Percentiles rank a stretch among this genome's conserved stretches.
These are phyloP conservation scores for Peucedramus taeniatus DNA, from an alignment of 2,113 vertebrate species.

Conservation along the genomic window DNA sequence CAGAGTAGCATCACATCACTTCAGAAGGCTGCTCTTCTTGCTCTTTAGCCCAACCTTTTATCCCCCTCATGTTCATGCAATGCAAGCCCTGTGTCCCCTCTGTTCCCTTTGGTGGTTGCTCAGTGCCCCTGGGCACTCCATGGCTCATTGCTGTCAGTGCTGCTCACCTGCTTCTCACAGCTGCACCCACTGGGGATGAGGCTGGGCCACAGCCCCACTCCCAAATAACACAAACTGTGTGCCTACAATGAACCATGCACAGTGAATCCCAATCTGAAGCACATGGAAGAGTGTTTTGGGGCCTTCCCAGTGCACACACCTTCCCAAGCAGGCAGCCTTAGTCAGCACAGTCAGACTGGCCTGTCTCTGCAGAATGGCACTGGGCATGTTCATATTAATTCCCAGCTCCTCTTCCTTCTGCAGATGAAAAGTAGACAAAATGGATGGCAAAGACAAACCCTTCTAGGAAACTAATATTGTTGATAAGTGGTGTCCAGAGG, in stretches of 20 bases:
- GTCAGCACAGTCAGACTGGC: neutral
- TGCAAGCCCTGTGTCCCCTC: neutral
- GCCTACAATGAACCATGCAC: neutral
- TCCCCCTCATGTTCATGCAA: neutral
- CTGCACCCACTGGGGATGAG: neutral
- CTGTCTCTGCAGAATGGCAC: neutral
- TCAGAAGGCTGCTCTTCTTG: neutral
- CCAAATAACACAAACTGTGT: neutral
- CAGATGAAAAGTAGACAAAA: neutral
- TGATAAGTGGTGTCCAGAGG: neutral
- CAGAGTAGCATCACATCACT: neutral
- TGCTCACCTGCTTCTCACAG: neutral
- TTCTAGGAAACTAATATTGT: neutral
- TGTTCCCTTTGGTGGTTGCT: neutral
- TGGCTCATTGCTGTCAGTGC: neutral
- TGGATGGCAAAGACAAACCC: neutral
- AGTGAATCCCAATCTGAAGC: neutral
- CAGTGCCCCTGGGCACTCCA: neutral
- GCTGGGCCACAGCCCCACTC: neutral
- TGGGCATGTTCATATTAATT: neutral
- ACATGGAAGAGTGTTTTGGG: too few relatives aligned
- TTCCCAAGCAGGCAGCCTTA: neutral
- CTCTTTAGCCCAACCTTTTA: neutral
- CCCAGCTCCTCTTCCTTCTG: neutral
- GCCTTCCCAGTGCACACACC: neutral